These are phyloP conservation scores for Drosophila rellima DNA, from an alignment of 2,888 invertebrate genomes.

Conservation along the genomic window DNA sequence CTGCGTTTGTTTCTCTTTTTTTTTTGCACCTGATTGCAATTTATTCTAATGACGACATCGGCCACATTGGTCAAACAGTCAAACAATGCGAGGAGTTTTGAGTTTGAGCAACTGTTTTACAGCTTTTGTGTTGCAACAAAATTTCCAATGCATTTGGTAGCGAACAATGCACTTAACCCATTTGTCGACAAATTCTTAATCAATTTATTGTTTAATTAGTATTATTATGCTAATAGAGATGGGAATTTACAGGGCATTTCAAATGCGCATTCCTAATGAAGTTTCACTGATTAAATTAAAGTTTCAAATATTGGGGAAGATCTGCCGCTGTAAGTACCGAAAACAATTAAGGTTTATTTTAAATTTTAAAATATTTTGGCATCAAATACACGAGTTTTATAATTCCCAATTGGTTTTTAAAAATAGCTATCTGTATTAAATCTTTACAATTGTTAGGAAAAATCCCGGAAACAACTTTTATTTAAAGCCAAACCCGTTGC, in stretches of 20 bases:
- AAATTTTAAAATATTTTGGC: conserved; percentile 7
- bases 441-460: conserved; percentile 5
- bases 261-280: conserved; percentile 14
- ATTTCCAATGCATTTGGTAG: conserved; percentile 9
- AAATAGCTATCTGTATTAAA: conserved; percentile 1
- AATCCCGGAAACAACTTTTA: conserved; percentile 1
- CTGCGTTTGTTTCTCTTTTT: conserved; percentile 42
- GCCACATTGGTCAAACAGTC: conserved; percentile 54
- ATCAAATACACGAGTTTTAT: not conserved
- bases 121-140: conserved; percentile 17
- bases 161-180: conserved; percentile 18
- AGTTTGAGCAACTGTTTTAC: conserved; percentile 39
- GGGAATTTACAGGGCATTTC: conserved; percentile 12
- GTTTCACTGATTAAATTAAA: conserved; percentile 3
- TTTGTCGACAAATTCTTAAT: conserved; percentile 16
- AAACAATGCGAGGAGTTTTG: conserved; percentile 4
- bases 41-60: conserved; percentile 54
- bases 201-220: conserved; percentile 15
- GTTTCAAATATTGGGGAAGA: conserved; percentile 1
- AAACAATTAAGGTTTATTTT: not conserved
- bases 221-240: conserved; percentile 23
- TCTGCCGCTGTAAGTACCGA: not conserved
- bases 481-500: conserved; percentile 6
- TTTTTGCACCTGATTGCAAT: conserved; percentile 63
- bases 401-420: not conserved